phyloP scores from a whole-genome alignment of 2,888 invertebrate species.

The Sarcophaga subvicina region DNA sequence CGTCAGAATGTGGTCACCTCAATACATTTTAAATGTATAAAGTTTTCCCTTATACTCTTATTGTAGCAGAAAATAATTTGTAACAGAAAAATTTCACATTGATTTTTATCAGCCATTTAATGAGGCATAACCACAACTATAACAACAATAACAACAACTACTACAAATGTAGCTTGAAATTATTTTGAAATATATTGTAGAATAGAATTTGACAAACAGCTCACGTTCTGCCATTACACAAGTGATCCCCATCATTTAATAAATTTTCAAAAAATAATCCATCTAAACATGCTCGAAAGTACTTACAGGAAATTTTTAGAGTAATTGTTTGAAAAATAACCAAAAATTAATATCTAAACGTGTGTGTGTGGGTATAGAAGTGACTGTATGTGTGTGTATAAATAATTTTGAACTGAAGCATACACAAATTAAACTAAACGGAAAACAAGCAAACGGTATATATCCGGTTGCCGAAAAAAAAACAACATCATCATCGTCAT shows the following conservation, averaged over 20 bases:
- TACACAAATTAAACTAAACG: slow-evolving; percentile 68
- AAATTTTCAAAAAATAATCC: slow-evolving; percentile 68
- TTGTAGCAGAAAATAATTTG: too few species aligned
- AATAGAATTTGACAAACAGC: slow-evolving; percentile 49
- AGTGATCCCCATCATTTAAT: slow-evolving; percentile 66
- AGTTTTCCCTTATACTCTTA: too few species aligned
- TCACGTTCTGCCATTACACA: slow-evolving; percentile 61
- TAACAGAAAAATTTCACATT: slow-evolving; percentile 32
- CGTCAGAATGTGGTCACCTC: too few species aligned
- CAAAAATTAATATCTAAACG: slow-evolving; percentile 62
- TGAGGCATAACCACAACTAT: slow-evolving; percentile 24
- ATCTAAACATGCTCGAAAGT: slow-evolving; percentile 65
- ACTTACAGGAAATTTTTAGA: slow-evolving; percentile 67
- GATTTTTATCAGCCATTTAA: slow-evolving; percentile 60
- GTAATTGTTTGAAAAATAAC: slow-evolving; percentile 69
- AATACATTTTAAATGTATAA: too few species aligned
- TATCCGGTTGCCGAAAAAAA: slow-evolving; percentile 57
- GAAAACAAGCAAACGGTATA: slow-evolving; percentile 69
- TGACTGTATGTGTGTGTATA: slow-evolving; percentile 1
- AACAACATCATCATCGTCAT: slow-evolving; percentile 37
- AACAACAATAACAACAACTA: background rate
- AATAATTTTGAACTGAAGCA: slow-evolving; percentile 56
- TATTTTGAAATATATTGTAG: slow-evolving; percentile 35
- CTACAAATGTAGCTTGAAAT: slow-evolving; percentile 18
- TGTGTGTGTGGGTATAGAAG: slow-evolving; percentile 13